Percentiles rank a stretch among this genome's conserved stretches.
Conservation (phyloP, 2,113 vertebrate genomes). For the Calyptommatus sinebrachiatus region DNA sequence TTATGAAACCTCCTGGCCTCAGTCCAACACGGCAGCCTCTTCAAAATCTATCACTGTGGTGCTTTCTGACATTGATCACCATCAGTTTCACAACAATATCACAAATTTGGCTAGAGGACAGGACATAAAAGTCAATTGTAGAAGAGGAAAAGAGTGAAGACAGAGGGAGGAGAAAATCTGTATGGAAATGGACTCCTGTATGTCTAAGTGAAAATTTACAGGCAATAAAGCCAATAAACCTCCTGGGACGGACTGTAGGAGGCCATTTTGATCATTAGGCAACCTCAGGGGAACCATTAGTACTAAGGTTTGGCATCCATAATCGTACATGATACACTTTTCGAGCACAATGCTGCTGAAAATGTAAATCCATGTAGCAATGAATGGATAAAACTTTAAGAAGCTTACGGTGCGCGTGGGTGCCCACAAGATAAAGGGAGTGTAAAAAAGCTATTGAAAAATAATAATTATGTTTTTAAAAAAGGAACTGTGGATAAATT, state of each 20-base stretch:
- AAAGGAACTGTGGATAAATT: too few relatives aligned
- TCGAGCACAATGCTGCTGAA: conserved; percentile 26
- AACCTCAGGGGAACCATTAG: background rate
- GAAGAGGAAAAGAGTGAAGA: background rate
- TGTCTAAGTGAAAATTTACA: background rate
- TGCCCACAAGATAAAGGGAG: too few relatives aligned
- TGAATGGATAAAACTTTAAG: conserved; percentile 42
- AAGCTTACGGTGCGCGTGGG: conserved; percentile 28
- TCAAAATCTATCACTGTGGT: too few relatives aligned
- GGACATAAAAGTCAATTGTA: background rate
- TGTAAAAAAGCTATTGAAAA: too few relatives aligned
- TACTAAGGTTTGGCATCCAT: background rate
- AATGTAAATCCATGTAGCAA: conserved; percentile 31
- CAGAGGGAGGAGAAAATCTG: background rate
- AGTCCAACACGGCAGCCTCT: too few relatives aligned
- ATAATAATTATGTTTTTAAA: too few relatives aligned
- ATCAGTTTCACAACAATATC: background rate
- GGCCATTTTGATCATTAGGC: background rate
- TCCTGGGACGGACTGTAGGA: background rate
- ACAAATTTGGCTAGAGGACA: background rate
- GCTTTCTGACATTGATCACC: background rate
- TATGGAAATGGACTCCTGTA: background rate
- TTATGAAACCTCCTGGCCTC: too few relatives aligned
- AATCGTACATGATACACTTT: background rate
- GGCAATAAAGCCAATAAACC: background rate